phyloP scores from a whole-genome alignment of 2,797 vertebrate species.

The Thamnophis elegans region DNA sequence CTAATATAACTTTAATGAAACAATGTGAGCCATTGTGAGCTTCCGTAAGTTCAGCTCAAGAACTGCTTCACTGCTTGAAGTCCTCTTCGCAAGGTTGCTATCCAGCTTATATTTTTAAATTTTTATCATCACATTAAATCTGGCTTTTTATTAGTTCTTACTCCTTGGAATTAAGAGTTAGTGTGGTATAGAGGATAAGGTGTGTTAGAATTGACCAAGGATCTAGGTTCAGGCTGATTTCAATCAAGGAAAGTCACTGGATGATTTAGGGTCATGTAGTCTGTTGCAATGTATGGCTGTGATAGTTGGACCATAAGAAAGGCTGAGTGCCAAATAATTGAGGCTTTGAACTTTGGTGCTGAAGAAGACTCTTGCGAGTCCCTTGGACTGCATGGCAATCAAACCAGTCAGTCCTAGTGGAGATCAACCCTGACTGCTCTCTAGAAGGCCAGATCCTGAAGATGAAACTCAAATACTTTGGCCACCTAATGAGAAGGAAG shows the following conservation, averaged over 20 bases:
- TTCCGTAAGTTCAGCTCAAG: not conserved
- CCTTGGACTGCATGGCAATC: too few relatives aligned
- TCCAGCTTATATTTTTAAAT: not conserved
- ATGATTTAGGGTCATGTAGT: not conserved
- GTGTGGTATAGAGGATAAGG: not conserved
- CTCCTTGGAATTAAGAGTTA: not conserved
- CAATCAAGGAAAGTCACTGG: not conserved
- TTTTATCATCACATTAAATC: not conserved
- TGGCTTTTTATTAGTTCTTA: not conserved
- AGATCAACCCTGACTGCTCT: too few relatives aligned
- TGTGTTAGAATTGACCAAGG: not conserved
- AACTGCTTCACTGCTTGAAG: not conserved
- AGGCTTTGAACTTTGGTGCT: too few relatives aligned
- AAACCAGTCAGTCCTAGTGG: too few relatives aligned
- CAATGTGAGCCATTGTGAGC: not conserved
- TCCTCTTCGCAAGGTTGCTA: not conserved
- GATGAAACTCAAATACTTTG: too few relatives aligned
- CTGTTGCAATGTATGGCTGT: too few relatives aligned
- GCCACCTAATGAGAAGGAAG: too few relatives aligned
- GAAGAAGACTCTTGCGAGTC: too few relatives aligned
- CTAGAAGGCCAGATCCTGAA: too few relatives aligned
- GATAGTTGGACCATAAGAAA: too few relatives aligned
- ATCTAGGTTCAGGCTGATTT: not conserved
- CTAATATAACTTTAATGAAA: not conserved
- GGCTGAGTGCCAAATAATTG: too few relatives aligned